Evolutionary conservation across 1,140 invertebrate species (phyloP), one percentile per base, ranked within the genome.

Genomic region (Calosoma granatense): DNA sequence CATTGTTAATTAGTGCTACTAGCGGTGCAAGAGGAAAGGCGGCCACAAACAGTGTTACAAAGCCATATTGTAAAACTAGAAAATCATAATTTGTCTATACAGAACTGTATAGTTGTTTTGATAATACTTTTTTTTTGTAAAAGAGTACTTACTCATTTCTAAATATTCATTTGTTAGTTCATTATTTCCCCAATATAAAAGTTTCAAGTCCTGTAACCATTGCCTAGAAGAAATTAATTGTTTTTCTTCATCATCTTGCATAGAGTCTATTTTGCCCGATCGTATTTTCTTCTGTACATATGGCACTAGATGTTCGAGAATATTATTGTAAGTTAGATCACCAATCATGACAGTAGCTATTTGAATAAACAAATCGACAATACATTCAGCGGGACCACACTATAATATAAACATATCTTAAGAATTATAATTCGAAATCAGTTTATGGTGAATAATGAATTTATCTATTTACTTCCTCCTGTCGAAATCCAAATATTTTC

Each of bases 301-400:
- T 14, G 88, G 88, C 51, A 87, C 71, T 0, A 84, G 59, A 65
- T 87, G 85, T 72, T 92, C 90, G 60, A 88, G 76, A 26, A 86
- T 78, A 59, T 87, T 87, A 70, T 87, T 89, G 6, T 92, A 81
- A 6, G 86, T 81, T 73, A 93, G 90, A 71, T 91, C 83, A 52
- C 89, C 89, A 51, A 90, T 82, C 89, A 92, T 92, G 54, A 92
- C 91, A 54, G 92, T 85, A 0, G 82, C 81, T 57, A 92, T 66
- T 67, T 92, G 90, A 62, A 90, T 85, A 20, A 87, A 86, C 41
- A 92, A 72, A 72, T 92, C 89, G 67, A 89, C 82, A 22, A 92
- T 73, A 72, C 89, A 92, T 14, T 89, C 88, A 30, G 85, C 86
- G 20, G 84, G 85, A 70, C 82, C 85, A 67, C 88, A 92, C 78